Base-by-base conservation (phyloP, 2,888 invertebrate species). In the Teleogryllus oceanicus region DNA sequence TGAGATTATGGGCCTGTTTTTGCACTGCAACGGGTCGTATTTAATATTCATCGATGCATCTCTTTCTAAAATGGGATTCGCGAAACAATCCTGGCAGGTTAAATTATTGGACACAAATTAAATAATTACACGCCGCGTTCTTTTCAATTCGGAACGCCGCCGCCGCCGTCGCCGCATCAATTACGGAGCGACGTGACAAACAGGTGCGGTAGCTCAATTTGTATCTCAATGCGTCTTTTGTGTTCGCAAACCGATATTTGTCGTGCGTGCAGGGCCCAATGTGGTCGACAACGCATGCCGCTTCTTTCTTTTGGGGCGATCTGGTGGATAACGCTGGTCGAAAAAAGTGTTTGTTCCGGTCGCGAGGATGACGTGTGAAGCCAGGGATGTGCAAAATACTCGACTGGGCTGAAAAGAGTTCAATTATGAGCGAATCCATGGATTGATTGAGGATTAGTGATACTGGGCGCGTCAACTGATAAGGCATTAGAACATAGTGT, bases 221-320 rank as follows among this genome's bases (percentile, higher is more conserved):
- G 62, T 62, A 62, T 13, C 62, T 62, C 62, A 62, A 62, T 62
- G 62, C 62, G 62, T 13, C 62, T 62, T 62, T 62, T 62, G 62
- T 62, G n/a, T 62, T 62, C 62, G 62, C 62, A 18, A 37, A n/a
- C 16, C n/a, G 62, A 18, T 18, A 62, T 18, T n/a, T 62, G 62
- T n/a, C 13, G 62, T 62, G 16, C 62, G 62, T 13, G n/a, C 16
- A 16, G 16, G 11, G 37, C 37, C 37, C 37, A 8, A 37, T 37
- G 37, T 37, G 37, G 37, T 37, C 37, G 37, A 37, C 8, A 37
- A 37, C 37, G 37, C 37, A 8, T 37, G 37, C 37, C 37, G 62
- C 62, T 62, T 62, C 62, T 62, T 62, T 62, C n/a, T 62, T 62
- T 62, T 62, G 62, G 13, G 62, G 62, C 62, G 62, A 62, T 62